Conservation (phyloP, 23 tunicate species). For the Styela plicata region DNA sequence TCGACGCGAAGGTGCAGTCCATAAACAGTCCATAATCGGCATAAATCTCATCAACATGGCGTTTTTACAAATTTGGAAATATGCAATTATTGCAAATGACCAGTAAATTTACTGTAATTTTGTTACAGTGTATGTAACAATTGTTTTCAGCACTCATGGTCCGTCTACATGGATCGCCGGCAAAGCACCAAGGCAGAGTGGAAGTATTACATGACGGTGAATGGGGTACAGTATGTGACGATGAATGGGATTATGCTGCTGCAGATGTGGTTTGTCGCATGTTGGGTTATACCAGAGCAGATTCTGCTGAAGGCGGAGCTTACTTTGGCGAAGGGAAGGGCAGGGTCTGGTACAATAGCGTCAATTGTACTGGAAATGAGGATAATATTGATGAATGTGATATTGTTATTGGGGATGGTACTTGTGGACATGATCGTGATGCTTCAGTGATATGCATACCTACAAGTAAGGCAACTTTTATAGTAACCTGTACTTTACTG, state of each 20-base stretch:
- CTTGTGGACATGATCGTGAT: neutral
- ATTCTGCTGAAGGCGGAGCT: neutral
- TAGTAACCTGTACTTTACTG: no score
- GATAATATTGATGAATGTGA: neutral
- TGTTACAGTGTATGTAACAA: no score
- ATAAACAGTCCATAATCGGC: no score
- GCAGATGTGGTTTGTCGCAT: slow-evolving; percentile 77
- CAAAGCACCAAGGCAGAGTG: slow-evolving; percentile 42
- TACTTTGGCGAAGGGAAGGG: neutral
- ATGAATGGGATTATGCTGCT: slow-evolving; percentile 29
- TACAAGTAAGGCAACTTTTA: no score
- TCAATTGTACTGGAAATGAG: neutral
- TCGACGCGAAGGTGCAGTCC: no score
- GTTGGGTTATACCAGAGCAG: slow-evolving; percentile 31
- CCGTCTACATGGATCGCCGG: neutral
- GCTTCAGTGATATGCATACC: neutral
- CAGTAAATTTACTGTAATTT: no score
- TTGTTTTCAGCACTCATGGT: neutral
- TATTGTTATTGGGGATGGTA: neutral
- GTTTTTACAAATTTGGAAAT: no score
- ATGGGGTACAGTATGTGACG: slow-evolving; percentile 86
- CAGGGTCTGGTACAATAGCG: neutral
- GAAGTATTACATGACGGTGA: slow-evolving; percentile 48
- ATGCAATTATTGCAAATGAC: no score
- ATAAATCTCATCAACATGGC: no score